Percentiles rank a stretch among this genome's conserved stretches.
phyloP scores from a whole-genome alignment of 2,797 vertebrate genomes.

The Fundulus diaphanus region DNA sequence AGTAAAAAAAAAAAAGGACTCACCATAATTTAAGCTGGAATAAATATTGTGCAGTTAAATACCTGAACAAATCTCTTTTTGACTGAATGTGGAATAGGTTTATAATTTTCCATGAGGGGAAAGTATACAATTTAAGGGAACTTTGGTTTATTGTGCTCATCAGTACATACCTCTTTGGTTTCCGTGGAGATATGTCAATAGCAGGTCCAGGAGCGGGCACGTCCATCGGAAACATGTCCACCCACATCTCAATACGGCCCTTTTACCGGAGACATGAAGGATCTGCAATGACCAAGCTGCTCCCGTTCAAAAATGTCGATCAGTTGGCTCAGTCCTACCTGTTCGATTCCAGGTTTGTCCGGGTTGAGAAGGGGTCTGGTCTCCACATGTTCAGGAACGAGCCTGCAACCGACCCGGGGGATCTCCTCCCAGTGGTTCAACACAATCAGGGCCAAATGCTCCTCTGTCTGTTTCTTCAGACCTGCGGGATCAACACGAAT shows the following conservation, averaged over 20 bases:
- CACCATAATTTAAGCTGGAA: constrained; percentile 59
- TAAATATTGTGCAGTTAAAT: constrained; percentile 44
- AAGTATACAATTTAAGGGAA: neutral
- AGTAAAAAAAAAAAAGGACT: constrained; percentile 49
- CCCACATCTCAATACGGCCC: constrained; percentile 98
- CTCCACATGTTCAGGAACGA: constrained; percentile 95
- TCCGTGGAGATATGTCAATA: constrained; percentile 91
- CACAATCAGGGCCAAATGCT: constrained; percentile 90
- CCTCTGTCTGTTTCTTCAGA: constrained; percentile 92
- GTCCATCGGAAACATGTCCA: constrained; percentile 99
- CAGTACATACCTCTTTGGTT: constrained; percentile 92
- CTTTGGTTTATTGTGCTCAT: neutral
- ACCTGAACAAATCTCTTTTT: constrained; percentile 8
- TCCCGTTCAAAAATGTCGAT: neutral
- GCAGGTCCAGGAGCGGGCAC: constrained; percentile 93
- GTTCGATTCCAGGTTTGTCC: constrained; percentile 97
- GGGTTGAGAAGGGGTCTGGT: constrained; percentile 91
- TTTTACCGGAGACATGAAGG: constrained; percentile 56
- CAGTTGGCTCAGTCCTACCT: constrained; percentile 71
- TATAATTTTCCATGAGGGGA: neutral
- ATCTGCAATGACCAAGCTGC: neutral
- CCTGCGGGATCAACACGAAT: constrained; percentile 74
- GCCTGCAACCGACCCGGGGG: constrained; percentile 89
- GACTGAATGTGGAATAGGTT: neutral
- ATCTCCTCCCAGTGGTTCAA: constrained; percentile 95